Evolutionary conservation across 2,888 invertebrate species (phyloP).

Genomic region (Hemaris fuciformis): DNA sequence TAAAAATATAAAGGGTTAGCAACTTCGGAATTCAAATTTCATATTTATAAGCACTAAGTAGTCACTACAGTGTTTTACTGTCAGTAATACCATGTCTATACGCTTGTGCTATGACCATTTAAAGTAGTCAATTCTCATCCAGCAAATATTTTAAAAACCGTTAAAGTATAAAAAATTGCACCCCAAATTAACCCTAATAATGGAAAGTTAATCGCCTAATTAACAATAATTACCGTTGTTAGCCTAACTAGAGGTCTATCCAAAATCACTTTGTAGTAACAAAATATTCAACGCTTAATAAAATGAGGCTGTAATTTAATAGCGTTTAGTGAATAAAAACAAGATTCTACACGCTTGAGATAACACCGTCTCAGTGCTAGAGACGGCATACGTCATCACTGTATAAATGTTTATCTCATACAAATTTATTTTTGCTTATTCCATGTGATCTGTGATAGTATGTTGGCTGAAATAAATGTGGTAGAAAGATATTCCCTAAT

Average conservation of each 20-base stretch:
- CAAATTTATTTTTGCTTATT: neutral
- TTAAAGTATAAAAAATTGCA: neutral
- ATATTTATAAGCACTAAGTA: too few species aligned
- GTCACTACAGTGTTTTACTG: too few species aligned
- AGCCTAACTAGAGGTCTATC: neutral
- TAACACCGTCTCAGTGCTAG: conserved; percentile 18
- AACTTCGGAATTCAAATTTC: too few species aligned
- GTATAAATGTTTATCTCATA: neutral
- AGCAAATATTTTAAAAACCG: neutral
- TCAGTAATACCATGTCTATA: too few species aligned
- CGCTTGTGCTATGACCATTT: too few species aligned
- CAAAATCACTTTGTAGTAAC: neutral
- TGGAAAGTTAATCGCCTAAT: neutral
- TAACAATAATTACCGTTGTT: neutral
- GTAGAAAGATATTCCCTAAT: too few species aligned
- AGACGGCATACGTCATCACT: neutral
- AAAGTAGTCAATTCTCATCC: too few species aligned
- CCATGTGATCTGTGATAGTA: neutral
- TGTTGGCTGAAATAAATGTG: too few species aligned
- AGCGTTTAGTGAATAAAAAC: conserved; percentile 24
- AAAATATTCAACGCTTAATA: neutral
- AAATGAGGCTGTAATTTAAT: neutral
- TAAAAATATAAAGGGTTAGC: too few species aligned
- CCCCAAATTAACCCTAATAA: neutral
- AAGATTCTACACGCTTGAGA: conserved; percentile 29